These are phyloP conservation scores for Sarcophaga peregrina DNA, from an alignment of 1,140 invertebrate genomes.

Conservation along the genomic window DNA sequence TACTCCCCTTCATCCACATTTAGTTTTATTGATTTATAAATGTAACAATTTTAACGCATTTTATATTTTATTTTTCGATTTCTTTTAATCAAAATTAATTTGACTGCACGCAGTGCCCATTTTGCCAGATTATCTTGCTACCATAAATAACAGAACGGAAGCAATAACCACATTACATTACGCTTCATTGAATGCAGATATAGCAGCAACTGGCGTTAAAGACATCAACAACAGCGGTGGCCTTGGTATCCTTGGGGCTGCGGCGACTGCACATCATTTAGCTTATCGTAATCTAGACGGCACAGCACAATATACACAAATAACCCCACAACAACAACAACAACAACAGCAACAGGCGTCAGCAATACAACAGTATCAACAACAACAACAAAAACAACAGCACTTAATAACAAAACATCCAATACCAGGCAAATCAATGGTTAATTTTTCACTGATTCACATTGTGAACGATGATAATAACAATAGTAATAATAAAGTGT, in stretches of 20 bases:
- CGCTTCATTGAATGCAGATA: constrained; percentile 25
- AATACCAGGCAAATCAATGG: constrained; percentile 68
- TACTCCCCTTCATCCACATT: too few species aligned
- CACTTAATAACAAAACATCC: constrained; percentile 63
- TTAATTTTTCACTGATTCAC: constrained; percentile 60
- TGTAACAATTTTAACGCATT: background rate
- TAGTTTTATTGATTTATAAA: too few species aligned
- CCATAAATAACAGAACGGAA: constrained; percentile 66
- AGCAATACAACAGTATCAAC: background rate
- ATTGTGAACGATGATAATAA: constrained; percentile 48
- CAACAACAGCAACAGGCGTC: background rate
- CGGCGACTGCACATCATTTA: constrained; percentile 44
- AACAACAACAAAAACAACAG: constrained; percentile 48
- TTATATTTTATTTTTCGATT: constrained; percentile 30
- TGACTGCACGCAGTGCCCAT: constrained; percentile 78
- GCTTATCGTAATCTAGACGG: constrained; percentile 53
- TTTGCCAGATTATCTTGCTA: constrained; percentile 82
- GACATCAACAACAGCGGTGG: constrained; percentile 35
- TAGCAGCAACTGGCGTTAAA: constrained; percentile 15
- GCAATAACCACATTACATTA: constrained; percentile 37
- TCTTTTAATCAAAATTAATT: constrained; percentile 49
- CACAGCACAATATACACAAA: constrained; percentile 44
- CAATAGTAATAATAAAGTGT: background rate
- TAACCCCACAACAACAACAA: background rate
- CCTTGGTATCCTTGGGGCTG: constrained; percentile 28